These are phyloP conservation scores for Spongilla lacustris DNA, from an alignment of 37 sponge, comb jelly and placozoan species.

Conservation along the genomic window DNA sequence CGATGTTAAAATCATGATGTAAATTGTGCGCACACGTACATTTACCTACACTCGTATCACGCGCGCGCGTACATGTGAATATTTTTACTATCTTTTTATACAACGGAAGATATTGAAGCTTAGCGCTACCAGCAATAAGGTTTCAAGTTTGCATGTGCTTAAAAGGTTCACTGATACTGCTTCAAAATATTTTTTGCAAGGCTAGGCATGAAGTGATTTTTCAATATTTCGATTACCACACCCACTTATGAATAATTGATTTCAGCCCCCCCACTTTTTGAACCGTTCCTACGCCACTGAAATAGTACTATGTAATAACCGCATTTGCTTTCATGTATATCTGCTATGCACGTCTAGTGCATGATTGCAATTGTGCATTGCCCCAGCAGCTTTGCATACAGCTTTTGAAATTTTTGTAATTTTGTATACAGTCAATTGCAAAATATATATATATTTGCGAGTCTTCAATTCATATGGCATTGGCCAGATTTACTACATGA, in stretches of 20 bases:
- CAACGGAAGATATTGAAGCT: neutral
- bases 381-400: no score
- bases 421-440: no score
- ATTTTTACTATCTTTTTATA: neutral
- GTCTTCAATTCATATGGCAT: no score
- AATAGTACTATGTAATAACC: no score
- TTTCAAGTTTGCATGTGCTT: neutral
- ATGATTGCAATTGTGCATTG: no score
- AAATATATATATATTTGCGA: no score
- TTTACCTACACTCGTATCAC: neutral
- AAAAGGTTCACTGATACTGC: neutral
- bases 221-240: neutral
- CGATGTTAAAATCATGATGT: no score
- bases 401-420: no score
- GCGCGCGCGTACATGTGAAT: neutral
- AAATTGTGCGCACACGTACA: no score
- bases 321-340: no score
- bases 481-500: no score
- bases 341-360: no score
- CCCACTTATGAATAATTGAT: neutral
- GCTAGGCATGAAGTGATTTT: neutral
- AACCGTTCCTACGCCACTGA: neutral
- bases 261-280: neutral
- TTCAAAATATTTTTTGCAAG: neutral
- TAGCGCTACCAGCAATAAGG: neutral